phyloP scores from a whole-genome alignment of 2,888 invertebrate species.

The Cantharis rufa region DNA sequence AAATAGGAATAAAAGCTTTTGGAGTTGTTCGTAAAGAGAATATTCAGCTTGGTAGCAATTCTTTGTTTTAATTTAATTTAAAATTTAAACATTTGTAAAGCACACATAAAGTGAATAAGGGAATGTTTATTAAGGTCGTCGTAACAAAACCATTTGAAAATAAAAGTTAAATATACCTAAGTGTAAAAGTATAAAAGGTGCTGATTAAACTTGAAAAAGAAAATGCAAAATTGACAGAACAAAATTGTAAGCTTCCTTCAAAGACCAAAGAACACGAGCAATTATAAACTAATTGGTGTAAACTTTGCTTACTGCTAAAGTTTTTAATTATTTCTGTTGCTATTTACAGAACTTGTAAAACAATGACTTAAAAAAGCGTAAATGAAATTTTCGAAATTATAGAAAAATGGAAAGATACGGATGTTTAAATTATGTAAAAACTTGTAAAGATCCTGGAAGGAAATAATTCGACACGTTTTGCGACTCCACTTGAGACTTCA shows the following conservation, averaged over 20 bases:
- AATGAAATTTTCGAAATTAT: not conserved
- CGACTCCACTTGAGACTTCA: not conserved
- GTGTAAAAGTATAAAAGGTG: not conserved
- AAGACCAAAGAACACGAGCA: conserved; percentile 9
- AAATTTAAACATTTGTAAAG: not conserved
- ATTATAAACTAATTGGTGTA: conserved; percentile 19
- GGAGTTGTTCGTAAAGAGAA: not conserved
- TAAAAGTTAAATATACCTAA: not conserved
- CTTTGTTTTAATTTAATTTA: not conserved
- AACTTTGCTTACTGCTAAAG: conserved; percentile 16
- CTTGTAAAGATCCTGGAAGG: not conserved
- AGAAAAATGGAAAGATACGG: not conserved
- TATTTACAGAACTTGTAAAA: not conserved
- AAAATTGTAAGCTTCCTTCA: conserved; percentile 8
- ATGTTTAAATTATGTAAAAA: conserved; percentile 3
- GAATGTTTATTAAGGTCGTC: not conserved
- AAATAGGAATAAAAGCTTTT: not conserved
- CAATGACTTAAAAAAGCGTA: not conserved
- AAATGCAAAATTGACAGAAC: conserved; percentile 12
- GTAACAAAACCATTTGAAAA: not conserved
- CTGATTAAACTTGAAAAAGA: not conserved
- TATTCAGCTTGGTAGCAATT: not conserved
- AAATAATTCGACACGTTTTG: conserved; percentile 7
- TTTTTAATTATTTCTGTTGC: conserved; percentile 15
- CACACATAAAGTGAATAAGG: not conserved